Conservation (phyloP, 2,113 vertebrate species). For the Empidonax alnorum region DNA sequence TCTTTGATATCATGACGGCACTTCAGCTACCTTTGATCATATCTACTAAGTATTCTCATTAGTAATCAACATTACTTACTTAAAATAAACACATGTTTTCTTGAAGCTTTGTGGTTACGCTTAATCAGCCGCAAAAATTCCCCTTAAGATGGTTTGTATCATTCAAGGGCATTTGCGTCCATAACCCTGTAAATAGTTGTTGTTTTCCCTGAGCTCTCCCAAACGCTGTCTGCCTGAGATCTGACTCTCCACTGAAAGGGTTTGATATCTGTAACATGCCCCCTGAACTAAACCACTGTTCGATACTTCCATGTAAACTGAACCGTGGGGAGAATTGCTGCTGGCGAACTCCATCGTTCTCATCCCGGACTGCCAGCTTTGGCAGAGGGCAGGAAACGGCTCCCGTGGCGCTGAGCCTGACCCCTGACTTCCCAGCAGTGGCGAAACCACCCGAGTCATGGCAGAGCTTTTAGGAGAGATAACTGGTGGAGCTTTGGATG, state of each 20-base stretch:
- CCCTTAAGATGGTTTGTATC: constrained; percentile 61
- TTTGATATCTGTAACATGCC: neutral
- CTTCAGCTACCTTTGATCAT: constrained; percentile 71
- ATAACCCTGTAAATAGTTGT: constrained; percentile 51
- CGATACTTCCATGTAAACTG: neutral
- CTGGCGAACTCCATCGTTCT: neutral
- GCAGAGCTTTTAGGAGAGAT: neutral
- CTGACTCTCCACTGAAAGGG: constrained; percentile 7
- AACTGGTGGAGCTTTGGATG: neutral
- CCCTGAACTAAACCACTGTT: neutral
- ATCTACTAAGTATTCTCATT: constrained; percentile 72
- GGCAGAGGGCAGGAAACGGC: neutral
- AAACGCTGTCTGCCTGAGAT: neutral
- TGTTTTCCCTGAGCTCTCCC: neutral
- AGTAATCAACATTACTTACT: constrained; percentile 72
- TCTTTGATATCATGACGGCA: constrained; percentile 72
- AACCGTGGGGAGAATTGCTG: accelerated
- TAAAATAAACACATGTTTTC: constrained; percentile 74
- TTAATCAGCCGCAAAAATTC: constrained; percentile 71
- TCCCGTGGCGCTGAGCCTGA: neutral
- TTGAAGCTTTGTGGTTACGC: constrained; percentile 64
- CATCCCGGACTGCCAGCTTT: accelerated
- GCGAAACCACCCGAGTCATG: neutral
- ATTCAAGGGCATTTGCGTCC: constrained; percentile 65
- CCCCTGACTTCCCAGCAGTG: neutral